A percentile compares a stretch with the other conserved stretches of the same genome.
These are phyloP conservation scores for Agonopterix alstromeriana DNA, from an alignment of 2,888 invertebrate genomes.

Conservation along the genomic window DNA sequence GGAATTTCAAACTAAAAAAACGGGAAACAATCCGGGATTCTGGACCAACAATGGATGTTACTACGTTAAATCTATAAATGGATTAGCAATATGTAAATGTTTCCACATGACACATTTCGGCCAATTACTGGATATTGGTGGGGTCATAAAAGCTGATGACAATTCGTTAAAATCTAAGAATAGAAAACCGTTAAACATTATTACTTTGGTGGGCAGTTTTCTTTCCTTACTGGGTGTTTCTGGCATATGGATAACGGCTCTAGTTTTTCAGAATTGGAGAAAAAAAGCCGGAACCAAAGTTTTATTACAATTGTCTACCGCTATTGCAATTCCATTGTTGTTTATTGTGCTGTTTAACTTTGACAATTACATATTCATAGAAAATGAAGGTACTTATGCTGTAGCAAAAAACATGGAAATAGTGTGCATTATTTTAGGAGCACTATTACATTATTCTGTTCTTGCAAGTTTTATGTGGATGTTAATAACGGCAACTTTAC, in stretches of 20 bases:
- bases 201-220: slow-evolving; percentile 76
- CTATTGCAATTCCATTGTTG: slow-evolving; percentile 78
- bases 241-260: slow-evolving; percentile 77
- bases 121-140: slow-evolving; percentile 59
- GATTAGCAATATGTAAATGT: slow-evolving; percentile 59
- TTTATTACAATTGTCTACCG: slow-evolving; percentile 78
- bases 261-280: slow-evolving; percentile 77
- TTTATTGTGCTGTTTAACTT: slow-evolving; percentile 55
- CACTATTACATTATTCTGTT: slow-evolving; percentile 80
- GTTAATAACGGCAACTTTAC: slow-evolving; percentile 81
- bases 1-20: slow-evolving; percentile 58
- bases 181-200: slow-evolving; percentile 66
- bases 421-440: slow-evolving; percentile 77
- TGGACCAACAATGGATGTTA: slow-evolving; percentile 78
- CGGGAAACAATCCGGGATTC: slow-evolving; percentile 36
- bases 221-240: slow-evolving; percentile 75
- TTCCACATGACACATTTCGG: slow-evolving; percentile 79
- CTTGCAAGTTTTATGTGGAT: slow-evolving; percentile 84
- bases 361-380: slow-evolving; percentile 35
- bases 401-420: slow-evolving; percentile 32
- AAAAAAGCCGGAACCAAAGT: slow-evolving; percentile 80
- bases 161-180: slow-evolving; percentile 33
- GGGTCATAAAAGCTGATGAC: slow-evolving; percentile 14
- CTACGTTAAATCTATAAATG: slow-evolving; percentile 34
- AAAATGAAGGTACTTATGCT: slow-evolving; percentile 26